Base-by-base conservation (phyloP, 2,888 invertebrate species). In the Cosmia pyralina region DNA sequence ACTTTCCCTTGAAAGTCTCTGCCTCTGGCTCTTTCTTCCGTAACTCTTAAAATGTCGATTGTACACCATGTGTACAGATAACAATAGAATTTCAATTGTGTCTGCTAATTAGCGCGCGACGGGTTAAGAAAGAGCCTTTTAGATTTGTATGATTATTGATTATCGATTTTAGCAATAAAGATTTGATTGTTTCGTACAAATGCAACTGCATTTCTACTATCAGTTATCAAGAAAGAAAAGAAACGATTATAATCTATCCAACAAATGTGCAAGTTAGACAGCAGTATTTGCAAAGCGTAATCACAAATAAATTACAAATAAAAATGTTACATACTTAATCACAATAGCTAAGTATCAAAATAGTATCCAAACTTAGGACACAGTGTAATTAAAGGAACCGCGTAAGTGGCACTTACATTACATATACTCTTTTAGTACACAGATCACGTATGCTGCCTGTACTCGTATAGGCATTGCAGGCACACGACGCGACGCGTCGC, bases 401-500 rank as follows among this genome's bases (percentile, higher is more conserved):
- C 55, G 44, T 69, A 76, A 77, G 76, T 77, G 65, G 57, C 69
- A 77, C 76, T 74, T 74, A 77, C 38, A 28, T 28, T 28, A 28
- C 28, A 28, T 28, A 28, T 3, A 68, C 34, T 46, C 50, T 63
- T 67, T 66, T 34, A n/a, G 48, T 41, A 74, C 66, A 46, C 66
- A 76, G 67, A 77, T 72, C 88, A 88, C 88, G 89, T 87, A 69
- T 44, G 10, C 8, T 38, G 17, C 58, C 59, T 72, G 77, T 69
- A 22, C 62, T 28, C n/a, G 22, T 57, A 79, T 76, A 81, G 79
- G 67, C 79, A 28, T 28, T 28, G 28, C 28, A 28, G 28, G 28
- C 28, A 38, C 38, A 38, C 38, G 38, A 38, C 38, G 38, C 38
- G 38, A 82, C 72, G 68, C 85, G 65, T 75, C 53, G 69, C 62